Base-by-base conservation (phyloP, 2,888 invertebrate genomes). In the Ormyrus nitidulus region DNA sequence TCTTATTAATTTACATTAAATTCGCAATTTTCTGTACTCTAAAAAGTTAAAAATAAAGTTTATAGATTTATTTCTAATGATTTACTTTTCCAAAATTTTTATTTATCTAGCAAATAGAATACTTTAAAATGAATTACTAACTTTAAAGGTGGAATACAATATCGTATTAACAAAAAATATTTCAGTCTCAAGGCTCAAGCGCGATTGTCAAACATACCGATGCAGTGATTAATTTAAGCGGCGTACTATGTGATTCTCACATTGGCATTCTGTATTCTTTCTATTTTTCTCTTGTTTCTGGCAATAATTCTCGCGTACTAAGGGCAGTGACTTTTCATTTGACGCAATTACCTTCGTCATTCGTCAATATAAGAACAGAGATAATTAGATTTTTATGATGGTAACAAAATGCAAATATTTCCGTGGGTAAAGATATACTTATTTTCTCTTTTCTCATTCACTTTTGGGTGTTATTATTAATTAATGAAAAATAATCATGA, bases 121-220 rank as follows among this genome's bases (percentile, higher is more conserved):
- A 61, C 13, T 64, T 70, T 51, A n/a, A 64, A 77, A 71, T 4
- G 53, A 66, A 65, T 34, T 13, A 51, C 13, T 71, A 65, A 71
- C 48, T 53, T 51, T 11, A 19, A 74, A 48, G 19, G n/a, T 44
- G 51, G 7, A 70, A 51, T 75, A 74, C 44, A 65, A 65, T 48
- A 58, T 75, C 64, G 48, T 48, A 69, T 62, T 11, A 61, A 59
- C 58, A 73, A 75, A 80, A 69, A 58, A 64, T 56, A 65, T 71
- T 84, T 86, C 86, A 86, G 86, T 87, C 86, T 87, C 84, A 85
- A 87, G 86, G 87, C 86, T 84, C 84, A 86, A 88, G 86, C 87
- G 84, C 87, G 89, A 89, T 89, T 89, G 89, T 89, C 89, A 83
- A 87, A 86, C 83, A 85, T 86, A 86, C 84, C 83, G 80, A 83